These are phyloP conservation scores for Rhabdomys pumilio DNA, from an alignment of 2,797 vertebrate species.

Conservation along the genomic window DNA sequence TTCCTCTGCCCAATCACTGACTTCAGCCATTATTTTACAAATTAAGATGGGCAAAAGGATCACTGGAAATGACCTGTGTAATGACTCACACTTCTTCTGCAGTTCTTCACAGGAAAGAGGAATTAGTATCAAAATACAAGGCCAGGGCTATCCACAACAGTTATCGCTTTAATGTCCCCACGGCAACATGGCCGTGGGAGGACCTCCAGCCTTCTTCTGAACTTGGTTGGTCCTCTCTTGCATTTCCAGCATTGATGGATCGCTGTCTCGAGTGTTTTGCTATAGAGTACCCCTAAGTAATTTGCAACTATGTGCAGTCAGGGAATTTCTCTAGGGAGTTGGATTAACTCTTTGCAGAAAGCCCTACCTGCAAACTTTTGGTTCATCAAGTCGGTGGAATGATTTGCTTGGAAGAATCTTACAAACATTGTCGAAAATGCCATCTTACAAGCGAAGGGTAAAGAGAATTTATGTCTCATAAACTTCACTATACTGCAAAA, in stretches of 20 bases:
- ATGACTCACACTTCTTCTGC: no score
- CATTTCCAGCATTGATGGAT: constrained; percentile 51
- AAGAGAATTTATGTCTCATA: background rate
- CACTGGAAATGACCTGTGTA: no score
- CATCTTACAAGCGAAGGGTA: constrained; percentile 1
- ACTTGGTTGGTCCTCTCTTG: background rate
- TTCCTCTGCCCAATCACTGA: no score
- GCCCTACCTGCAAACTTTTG: background rate
- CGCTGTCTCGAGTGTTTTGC: constrained; percentile 54
- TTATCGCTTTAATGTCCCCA: background rate
- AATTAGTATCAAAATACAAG: no score
- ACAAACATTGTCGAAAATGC: constrained; percentile 48
- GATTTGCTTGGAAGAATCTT: constrained; percentile 65
- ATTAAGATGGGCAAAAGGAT: no score
- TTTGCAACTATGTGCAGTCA: constrained; percentile 69
- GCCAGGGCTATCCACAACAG: no score
- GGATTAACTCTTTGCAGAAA: constrained; percentile 59
- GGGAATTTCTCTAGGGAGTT: constrained; percentile 71
- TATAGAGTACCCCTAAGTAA: constrained; percentile 65
- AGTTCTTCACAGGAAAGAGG: no score
- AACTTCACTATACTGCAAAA: background rate
- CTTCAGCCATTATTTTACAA: no score
- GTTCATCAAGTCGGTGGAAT: background rate
- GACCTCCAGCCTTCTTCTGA: constrained; percentile 52
- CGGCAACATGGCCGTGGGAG: background rate